These are phyloP conservation scores for Eptatretus burgeri DNA, from an alignment of 2,113 vertebrate genomes.

Conservation along the genomic window DNA sequence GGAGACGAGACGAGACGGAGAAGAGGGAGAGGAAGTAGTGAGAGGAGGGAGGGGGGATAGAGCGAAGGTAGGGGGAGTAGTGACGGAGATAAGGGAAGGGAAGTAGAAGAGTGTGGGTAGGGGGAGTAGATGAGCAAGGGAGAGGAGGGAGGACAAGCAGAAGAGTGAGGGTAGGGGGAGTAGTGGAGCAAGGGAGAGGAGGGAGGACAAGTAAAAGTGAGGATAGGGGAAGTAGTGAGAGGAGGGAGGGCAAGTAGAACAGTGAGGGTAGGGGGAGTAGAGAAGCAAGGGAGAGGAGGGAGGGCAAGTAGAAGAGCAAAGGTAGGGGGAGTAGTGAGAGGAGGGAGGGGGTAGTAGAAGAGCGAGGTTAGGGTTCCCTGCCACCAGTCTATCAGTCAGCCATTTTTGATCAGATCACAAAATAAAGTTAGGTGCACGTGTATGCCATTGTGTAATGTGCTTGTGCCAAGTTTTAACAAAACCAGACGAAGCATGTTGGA, in stretches of 20 bases:
- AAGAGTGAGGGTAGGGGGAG: not conserved
- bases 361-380: too few species aligned
- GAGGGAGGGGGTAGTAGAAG: too few species aligned
- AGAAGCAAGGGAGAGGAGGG: not conserved
- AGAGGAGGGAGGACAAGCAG: not conserved
- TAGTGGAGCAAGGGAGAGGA: not conserved
- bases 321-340: too few species aligned
- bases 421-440: too few species aligned
- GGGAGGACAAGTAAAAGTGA: not conserved
- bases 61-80: not conserved
- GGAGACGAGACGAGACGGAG: not conserved
- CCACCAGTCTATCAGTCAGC: too few species aligned
- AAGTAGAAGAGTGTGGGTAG: not conserved
- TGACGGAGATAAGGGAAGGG: not conserved
- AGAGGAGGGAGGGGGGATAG: not conserved
- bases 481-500: too few species aligned
- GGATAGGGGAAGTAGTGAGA: not conserved
- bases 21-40: not conserved
- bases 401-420: too few species aligned
- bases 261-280: not conserved
- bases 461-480: too few species aligned
- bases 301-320: too few species aligned
- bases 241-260: not conserved
- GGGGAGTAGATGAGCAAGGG: not conserved
- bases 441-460: too few species aligned